Evolutionary conservation across 2,888 invertebrate genomes (phyloP).

Genomic region (Orchesella flavescens): DNA sequence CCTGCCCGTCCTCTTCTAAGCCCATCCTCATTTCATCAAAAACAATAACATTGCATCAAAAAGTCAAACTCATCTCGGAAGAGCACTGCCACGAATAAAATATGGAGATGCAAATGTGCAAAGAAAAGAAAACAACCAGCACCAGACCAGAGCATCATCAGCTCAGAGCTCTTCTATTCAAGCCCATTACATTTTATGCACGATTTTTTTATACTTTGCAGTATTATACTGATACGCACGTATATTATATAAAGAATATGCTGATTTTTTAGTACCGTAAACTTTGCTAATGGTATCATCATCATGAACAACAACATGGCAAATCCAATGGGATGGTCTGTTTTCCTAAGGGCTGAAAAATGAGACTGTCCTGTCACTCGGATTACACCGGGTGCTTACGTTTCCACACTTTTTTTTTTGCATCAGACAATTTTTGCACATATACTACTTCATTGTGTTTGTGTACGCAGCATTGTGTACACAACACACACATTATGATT

Average conservation of each 20-base stretch:
- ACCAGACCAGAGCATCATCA: no score
- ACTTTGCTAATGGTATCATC: not conserved
- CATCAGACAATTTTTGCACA: slow-evolving; percentile 13
- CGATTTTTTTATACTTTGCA: no score
- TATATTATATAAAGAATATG: no score
- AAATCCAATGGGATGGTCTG: slow-evolving; percentile 52
- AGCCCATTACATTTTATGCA: no score
- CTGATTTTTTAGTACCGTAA: no score
- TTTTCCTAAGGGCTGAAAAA: slow-evolving; percentile 49
- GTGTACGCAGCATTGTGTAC: no score
- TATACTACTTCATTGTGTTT: not conserved
- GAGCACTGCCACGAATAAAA: no score
- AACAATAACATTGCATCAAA: slow-evolving; percentile 48
- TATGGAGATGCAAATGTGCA: no score
- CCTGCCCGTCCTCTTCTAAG: slow-evolving; percentile 5
- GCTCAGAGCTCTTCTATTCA: no score
- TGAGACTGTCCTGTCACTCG: slow-evolving; percentile 40
- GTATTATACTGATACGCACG: no score
- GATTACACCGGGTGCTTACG: slow-evolving; percentile 20
- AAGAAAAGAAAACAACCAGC: no score
- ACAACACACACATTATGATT: no score
- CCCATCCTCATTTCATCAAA: slow-evolving; percentile 49
- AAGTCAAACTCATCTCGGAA: not conserved
- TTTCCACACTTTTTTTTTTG: slow-evolving; percentile 4
- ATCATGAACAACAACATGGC: not conserved